phyloP scores from a whole-genome alignment of 2,797 vertebrate genomes.

The Pitangus sulphuratus region DNA sequence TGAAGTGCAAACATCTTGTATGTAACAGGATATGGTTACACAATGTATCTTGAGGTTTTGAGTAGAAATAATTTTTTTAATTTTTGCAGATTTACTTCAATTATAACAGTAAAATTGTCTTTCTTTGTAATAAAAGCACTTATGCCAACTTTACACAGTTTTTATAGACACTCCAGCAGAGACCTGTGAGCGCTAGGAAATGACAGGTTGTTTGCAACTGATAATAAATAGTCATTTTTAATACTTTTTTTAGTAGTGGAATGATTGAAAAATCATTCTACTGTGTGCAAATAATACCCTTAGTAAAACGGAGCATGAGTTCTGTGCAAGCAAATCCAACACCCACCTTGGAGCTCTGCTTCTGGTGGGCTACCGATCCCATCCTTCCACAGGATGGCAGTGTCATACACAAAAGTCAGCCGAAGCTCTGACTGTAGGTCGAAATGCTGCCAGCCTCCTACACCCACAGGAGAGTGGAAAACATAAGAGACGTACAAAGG shows the following conservation, averaged over 20 bases:
- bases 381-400: slow-evolving; percentile 93
- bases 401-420: slow-evolving; percentile 96
- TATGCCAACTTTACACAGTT: background rate
- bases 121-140: background rate
- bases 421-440: slow-evolving; percentile 93
- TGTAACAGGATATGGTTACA: background rate
- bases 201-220: background rate
- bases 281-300: background rate
- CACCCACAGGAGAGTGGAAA: slow-evolving; percentile 90
- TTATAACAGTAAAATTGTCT: background rate
- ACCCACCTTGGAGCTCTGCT: slow-evolving; percentile 89
- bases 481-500: slow-evolving; percentile 94
- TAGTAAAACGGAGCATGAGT: background rate
- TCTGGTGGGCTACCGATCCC: slow-evolving; percentile 92
- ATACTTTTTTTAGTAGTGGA: background rate
- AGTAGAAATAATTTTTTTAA: background rate
- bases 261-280: background rate
- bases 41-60: background rate
- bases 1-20: background rate
- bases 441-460: slow-evolving; percentile 94
- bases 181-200: background rate
- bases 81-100: background rate
- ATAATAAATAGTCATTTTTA: background rate
- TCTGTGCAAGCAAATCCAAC: background rate
- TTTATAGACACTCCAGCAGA: background rate